Evolutionary conservation across 2,113 vertebrate species (phyloP), one percentile per base, ranked within the genome.

Genomic region (Thomomys bottae): DNA sequence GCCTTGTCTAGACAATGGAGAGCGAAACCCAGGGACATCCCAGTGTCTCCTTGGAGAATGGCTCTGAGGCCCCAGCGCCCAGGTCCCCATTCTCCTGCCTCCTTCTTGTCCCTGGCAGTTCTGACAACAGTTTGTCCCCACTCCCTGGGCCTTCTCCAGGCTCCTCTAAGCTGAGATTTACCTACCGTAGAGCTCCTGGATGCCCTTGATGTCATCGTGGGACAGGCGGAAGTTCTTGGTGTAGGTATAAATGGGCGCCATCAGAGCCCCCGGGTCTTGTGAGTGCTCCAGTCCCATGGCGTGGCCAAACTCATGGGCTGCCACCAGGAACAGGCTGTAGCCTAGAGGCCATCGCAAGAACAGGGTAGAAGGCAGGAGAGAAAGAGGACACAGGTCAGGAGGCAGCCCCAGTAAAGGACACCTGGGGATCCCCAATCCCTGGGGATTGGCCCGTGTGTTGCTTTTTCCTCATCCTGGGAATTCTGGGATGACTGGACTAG

Each of bases 101-200:
- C 70, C 75, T 64, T 49, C 54, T 68, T 8, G 9, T 57, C 32
- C 30, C 49, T 72, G 26, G 8, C 3, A 4, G 14, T 66, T 36
- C 17, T 42, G 40, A 36, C 12, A 0, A 61, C 24, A 10, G 59
- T 26, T 8, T 28, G 18, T 24, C 8, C 40, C 45, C 40, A 63
- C 8, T 2, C 73, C 20, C n/a, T 2, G 66, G 23, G 3, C 80
- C n/a, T 49, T 67, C 32, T 14, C 81, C 14, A 6, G 59, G 8
- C 59, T 24, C 59, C 59, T 61, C 59, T 1, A 5, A 6, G 6
- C 17, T 1, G 77, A 40, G 57, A 40, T 28, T 97, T 96, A 99
- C 99, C 99, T 96, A 99, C 99, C 99, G 0, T 99, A 99, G 66
- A 99, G 98, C 45, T 99, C 99, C 94, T 99, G 99, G 82, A 99